phyloP scores from a whole-genome alignment of 2,888 invertebrate genomes.

The Polia nebulosa region DNA sequence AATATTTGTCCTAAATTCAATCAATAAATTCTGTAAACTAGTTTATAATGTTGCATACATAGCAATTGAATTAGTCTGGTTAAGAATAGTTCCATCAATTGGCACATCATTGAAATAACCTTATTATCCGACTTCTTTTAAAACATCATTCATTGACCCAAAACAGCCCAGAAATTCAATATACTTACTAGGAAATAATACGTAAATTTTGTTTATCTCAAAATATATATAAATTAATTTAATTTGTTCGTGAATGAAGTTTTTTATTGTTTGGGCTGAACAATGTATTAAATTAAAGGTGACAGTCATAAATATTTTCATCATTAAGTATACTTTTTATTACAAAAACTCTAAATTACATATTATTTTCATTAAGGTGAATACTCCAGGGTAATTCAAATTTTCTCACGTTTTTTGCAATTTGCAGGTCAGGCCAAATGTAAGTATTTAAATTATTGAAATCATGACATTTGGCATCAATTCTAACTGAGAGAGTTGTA shows the following conservation, averaged over 20 bases:
- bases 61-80: not conserved
- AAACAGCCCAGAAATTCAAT: not conserved
- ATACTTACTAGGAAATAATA: not conserved
- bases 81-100: too few species aligned
- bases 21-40: not conserved
- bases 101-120: not conserved
- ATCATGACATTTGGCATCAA: too few species aligned
- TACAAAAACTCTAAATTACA: too few species aligned
- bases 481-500: too few species aligned
- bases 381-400: too few species aligned
- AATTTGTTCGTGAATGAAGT: not conserved
- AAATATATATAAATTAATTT: not conserved
- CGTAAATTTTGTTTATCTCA: not conserved
- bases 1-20: conserved; percentile 1
- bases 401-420: too few species aligned
- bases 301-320: not conserved
- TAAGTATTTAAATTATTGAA: too few species aligned
- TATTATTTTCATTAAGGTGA: too few species aligned
- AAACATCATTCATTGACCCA: not conserved
- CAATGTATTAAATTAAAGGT: not conserved
- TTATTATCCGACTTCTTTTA: too few species aligned
- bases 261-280: too few species aligned
- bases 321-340: too few species aligned
- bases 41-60: not conserved
- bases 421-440: too few species aligned